phyloP scores from a whole-genome alignment of 2,113 vertebrate genomes.

The Aphyosemion australe region DNA sequence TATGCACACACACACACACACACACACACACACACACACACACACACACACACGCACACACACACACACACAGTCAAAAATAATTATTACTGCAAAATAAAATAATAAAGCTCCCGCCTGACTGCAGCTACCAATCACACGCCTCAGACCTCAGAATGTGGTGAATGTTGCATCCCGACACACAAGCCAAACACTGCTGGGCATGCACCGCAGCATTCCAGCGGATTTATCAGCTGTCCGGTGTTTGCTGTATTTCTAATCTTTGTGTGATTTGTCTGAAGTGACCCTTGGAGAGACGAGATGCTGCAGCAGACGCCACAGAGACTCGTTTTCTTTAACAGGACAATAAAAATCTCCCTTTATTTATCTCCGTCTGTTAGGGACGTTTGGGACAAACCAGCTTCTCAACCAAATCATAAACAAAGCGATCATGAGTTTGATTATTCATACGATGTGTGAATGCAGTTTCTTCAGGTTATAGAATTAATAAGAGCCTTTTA shows the following conservation, averaged over 20 bases:
- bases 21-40: background rate
- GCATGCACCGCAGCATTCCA: conserved; percentile 59
- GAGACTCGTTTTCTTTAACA: conserved; percentile 23
- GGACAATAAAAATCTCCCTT: conserved; percentile 22
- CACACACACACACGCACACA: background rate
- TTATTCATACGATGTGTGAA: conserved; percentile 17
- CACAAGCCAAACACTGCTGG: conserved; percentile 32
- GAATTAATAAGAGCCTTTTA: conserved; percentile 24
- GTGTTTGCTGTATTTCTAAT: conserved; percentile 71
- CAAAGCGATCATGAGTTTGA: conserved; percentile 55
- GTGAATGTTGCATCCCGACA: conserved; percentile 23
- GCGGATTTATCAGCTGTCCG: conserved; percentile 69
- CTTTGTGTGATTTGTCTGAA: conserved; percentile 44
- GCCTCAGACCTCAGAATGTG: conserved; percentile 40
- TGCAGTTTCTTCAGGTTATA: conserved; percentile 44
- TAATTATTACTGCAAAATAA: background rate
- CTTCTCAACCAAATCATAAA: conserved; percentile 35
- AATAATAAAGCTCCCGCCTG: background rate
- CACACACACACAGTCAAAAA: background rate
- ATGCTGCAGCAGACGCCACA: conserved; percentile 26
- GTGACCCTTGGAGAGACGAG: conserved; percentile 40
- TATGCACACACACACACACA: background rate
- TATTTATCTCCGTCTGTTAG: conserved; percentile 38
- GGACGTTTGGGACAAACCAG: conserved; percentile 13
- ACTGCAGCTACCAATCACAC: conserved; percentile 31